phyloP scores from a whole-genome alignment of 1,140 invertebrate genomes.

The Sitodiplosis mosellana region DNA sequence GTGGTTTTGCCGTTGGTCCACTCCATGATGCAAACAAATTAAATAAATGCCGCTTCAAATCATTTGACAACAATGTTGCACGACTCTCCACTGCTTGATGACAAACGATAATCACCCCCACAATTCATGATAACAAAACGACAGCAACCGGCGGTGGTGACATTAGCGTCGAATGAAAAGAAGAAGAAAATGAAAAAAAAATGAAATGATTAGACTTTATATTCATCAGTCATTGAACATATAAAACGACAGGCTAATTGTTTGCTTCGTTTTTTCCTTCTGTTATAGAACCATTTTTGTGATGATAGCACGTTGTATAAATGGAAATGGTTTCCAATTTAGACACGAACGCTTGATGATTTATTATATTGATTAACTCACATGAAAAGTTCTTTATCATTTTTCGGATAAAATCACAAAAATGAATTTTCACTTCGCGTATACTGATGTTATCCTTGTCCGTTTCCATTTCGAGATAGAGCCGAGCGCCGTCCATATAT shows the following conservation, averaged over 20 bases:
- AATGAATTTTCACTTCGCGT: slow-evolving; percentile 76
- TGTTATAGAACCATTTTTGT: too few species aligned
- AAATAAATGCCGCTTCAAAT: slow-evolving; percentile 73
- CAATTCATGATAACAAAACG: not conserved
- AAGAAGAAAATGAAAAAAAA: not conserved
- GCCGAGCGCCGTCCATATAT: slow-evolving; percentile 84
- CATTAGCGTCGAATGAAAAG: too few species aligned
- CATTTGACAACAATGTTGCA: slow-evolving; percentile 65
- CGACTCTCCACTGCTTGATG: slow-evolving; percentile 63
- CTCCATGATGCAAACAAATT: slow-evolving; percentile 87
- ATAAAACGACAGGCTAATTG: slow-evolving; percentile 1
- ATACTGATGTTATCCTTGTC: slow-evolving; percentile 68
- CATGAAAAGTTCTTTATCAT: slow-evolving; percentile 82
- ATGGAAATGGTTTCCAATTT: not conserved
- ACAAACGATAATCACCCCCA: slow-evolving; percentile 6
- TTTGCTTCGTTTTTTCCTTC: too few species aligned
- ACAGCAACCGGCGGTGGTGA: too few species aligned
- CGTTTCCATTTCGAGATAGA: slow-evolving; percentile 78
- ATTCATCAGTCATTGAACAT: not conserved
- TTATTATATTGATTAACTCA: slow-evolving; percentile 33
- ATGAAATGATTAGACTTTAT: too few species aligned
- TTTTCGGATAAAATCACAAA: slow-evolving; percentile 84
- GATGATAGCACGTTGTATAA: not conserved
- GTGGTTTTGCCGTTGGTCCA: slow-evolving; percentile 51
- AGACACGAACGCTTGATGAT: too few species aligned